Evolutionary conservation across 2,797 vertebrate genomes (phyloP), one percentile per base, ranked within the genome.

Genomic region (Tamandua tetradactyla): DNA sequence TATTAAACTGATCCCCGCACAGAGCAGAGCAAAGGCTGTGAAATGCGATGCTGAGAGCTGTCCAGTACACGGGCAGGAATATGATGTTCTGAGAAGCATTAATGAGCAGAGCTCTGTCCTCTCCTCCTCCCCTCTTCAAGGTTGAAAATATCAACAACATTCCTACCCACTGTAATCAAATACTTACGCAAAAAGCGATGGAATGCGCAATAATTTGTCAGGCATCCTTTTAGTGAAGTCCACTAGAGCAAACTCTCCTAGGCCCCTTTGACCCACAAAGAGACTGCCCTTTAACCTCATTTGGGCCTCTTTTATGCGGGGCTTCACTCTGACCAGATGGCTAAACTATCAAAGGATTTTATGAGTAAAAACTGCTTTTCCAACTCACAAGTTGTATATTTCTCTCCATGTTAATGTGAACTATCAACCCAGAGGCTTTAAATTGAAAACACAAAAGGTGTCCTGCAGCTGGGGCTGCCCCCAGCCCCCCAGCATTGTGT

Each of bases 291-390:
- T 98, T 99, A 98, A 99, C 99, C 99, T 99, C 99, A 98, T 98
- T 99, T 98, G 99, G 99, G 99, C 98, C 99, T 98, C 99, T 99
- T 99, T 99, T 99, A 99, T 99, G 99, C 99, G 98, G 98, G 98
- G 98, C 98, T 99, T 98, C 98, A 98, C 99, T 99, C 98, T 96
- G 98, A 98, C 99, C 99, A 99, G 99, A 99, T 99, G 99, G 99
- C 99, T 98, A 99, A 99, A 99, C 99, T 99, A 99, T 99, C 99
- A 99, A 99, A 99, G 99, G 98, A 97, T 99, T 99, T 99, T 99
- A 99, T 99, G 99, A 99, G 99, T 98, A 99, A 99, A 99, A 99
- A 99, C 98, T 99, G 99, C 99, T 99, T 98, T 98, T 98, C 98
- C 98, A 97, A 98, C 98, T 96, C 95, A 1, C 95, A 47, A 97